phyloP scores from a whole-genome alignment of 2,113 vertebrate species.

The Dendropsophus ebraccatus region DNA sequence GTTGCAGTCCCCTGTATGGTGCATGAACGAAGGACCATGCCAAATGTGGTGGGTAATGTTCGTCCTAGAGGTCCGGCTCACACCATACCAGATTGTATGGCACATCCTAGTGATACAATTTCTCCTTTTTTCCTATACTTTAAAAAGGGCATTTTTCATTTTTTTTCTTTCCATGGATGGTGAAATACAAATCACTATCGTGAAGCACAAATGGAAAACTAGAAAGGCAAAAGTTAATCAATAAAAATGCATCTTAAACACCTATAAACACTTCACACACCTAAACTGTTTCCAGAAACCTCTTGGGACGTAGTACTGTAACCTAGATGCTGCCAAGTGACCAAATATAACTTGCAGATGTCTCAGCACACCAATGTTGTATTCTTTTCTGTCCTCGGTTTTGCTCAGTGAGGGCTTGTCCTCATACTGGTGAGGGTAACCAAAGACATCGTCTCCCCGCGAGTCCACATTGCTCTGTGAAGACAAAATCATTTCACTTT shows the following conservation, averaged over 20 bases:
- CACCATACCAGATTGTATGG: too few species aligned
- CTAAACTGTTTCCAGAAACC: constrained; percentile 99
- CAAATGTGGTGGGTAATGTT: too few species aligned
- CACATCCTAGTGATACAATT: too few species aligned
- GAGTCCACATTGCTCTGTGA: constrained; percentile 94
- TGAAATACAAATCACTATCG: too few species aligned
- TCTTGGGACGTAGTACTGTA: constrained; percentile 97
- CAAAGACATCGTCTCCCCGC: constrained; percentile 96
- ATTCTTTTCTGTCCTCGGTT: constrained; percentile 97
- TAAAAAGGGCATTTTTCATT: too few species aligned
- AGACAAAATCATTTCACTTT: constrained; percentile 38
- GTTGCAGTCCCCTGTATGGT: too few species aligned
- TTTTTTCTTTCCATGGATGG: too few species aligned
- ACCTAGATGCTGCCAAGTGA: constrained; percentile 93
- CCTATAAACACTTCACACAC: constrained; percentile 69
- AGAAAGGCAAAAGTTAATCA: background rate
- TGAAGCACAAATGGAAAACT: too few species aligned
- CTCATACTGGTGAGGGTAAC: constrained; percentile 97
- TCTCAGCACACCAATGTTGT: constrained; percentile 98
- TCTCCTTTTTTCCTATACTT: too few species aligned
- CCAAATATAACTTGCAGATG: constrained; percentile 99
- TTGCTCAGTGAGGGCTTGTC: constrained; percentile 93
- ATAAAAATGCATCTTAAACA: background rate
- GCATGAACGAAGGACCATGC: too few species aligned
- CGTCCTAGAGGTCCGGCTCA: too few species aligned